Conservation (phyloP, 1,140 invertebrate genomes). For the Agrypnia vestita region DNA sequence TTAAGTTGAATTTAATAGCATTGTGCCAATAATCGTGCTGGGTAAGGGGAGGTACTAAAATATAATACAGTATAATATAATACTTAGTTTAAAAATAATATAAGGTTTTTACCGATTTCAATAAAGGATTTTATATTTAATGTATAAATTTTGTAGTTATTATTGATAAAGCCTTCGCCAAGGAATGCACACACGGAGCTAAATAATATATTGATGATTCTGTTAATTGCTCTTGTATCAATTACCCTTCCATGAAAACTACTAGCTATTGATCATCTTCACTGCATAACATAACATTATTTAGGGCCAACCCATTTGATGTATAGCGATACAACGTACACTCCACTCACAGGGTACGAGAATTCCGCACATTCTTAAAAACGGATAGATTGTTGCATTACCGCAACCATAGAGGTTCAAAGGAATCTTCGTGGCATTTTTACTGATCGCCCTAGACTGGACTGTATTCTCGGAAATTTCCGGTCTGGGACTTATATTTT, state of each 20-base stretch:
- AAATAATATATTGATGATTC: conserved; percentile 25
- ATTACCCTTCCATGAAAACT: conserved; percentile 11
- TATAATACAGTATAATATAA: no score
- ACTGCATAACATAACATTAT: conserved; percentile 12
- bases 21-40: no score
- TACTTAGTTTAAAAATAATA: no score
- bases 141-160: no score
- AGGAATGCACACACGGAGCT: background rate
- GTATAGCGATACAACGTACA: background rate
- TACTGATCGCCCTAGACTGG: background rate
- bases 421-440: background rate
- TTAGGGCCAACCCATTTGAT: conserved; percentile 34
- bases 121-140: no score
- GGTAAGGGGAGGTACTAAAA: no score
- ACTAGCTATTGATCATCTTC: conserved; percentile 30
- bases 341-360: background rate
- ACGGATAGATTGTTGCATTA: no score
- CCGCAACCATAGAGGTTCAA: no score
- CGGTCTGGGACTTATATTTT: background rate
- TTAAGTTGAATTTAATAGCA: no score
- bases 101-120: no score
- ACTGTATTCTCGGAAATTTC: background rate
- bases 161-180: no score
- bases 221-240: conserved; percentile 43
- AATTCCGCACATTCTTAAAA: no score